Percentiles rank a stretch among this genome's conserved stretches.
phyloP scores from a whole-genome alignment of 2,113 vertebrate genomes.

The Tachuris rubrigastra region DNA sequence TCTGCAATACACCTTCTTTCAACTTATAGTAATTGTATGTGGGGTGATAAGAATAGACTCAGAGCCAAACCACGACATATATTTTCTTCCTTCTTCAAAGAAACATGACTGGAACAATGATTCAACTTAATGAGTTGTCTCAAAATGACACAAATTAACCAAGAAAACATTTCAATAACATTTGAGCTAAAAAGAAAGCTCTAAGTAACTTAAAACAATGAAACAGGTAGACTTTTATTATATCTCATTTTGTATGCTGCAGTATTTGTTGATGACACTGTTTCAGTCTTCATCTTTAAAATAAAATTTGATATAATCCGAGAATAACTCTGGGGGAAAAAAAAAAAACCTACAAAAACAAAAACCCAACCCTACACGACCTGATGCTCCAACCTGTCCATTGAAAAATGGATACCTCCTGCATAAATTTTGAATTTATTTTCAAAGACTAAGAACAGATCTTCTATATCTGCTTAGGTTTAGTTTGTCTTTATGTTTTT shows the following conservation, averaged over 20 bases:
- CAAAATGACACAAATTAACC: not conserved
- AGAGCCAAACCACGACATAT: no score
- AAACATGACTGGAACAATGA: not conserved
- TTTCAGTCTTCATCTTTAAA: not conserved
- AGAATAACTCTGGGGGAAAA: not conserved
- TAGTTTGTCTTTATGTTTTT: not conserved
- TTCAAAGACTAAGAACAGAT: not conserved
- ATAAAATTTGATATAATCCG: not conserved
- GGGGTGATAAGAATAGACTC: no score
- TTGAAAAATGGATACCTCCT: not conserved
- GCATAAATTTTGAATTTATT: not conserved
- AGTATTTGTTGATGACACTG: not conserved
- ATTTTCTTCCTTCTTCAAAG: not conserved
- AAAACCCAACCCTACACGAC: not conserved
- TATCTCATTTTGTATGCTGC: not conserved
- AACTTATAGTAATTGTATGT: no score
- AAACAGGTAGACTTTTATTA: not conserved
- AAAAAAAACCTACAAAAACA: not conserved
- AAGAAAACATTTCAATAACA: not conserved
- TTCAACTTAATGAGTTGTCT: not conserved
- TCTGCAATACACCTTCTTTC: no score
- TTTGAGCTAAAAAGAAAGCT: not conserved
- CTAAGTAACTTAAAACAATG: not conserved
- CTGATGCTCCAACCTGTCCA: not conserved
- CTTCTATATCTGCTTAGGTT: not conserved